These are phyloP conservation scores for Speoplatyrhinus poulsoni DNA, from an alignment of 2,113 vertebrate species.

Conservation along the genomic window DNA sequence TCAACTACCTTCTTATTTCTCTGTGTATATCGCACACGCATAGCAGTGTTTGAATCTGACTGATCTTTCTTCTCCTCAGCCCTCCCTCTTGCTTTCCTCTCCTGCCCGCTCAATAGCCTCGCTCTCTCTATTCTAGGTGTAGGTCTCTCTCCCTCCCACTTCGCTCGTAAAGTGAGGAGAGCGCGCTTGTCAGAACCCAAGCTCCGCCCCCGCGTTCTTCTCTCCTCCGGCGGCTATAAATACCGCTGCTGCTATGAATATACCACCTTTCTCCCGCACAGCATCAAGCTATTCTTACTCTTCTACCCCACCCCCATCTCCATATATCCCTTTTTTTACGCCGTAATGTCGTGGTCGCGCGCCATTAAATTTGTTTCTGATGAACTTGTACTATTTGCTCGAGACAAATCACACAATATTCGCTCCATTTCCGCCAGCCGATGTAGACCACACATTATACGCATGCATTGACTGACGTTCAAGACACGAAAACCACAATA, in stretches of 20 bases:
- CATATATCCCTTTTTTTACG: conserved; percentile 17
- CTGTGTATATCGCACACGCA: conserved; percentile 47
- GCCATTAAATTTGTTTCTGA: conserved; percentile 58
- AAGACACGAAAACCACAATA: conserved; percentile 27
- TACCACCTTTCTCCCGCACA: conserved; percentile 71
- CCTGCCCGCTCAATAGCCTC: conserved; percentile 57
- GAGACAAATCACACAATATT: conserved; percentile 28
- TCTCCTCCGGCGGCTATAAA: conserved; percentile 80
- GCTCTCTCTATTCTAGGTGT: conserved; percentile 49
- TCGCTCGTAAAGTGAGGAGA: conserved; percentile 54
- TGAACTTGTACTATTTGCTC: conserved; percentile 75
- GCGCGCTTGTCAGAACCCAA: conserved; percentile 47
- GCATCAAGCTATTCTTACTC: conserved; percentile 55
- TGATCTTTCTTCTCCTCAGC: conserved; percentile 59
- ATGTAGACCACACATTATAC: background rate
- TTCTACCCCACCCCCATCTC: conserved; percentile 43
- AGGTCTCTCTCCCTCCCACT: conserved; percentile 48
- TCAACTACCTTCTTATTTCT: conserved; percentile 38
- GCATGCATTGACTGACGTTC: background rate
- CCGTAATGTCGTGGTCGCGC: conserved; percentile 5
- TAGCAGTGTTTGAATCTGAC: conserved; percentile 74
- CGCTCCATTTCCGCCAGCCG: background rate
- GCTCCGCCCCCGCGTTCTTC: conserved; percentile 71
- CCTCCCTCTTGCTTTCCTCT: conserved; percentile 51
- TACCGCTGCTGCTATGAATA: conserved; percentile 81